Evolutionary conservation across 2,797 vertebrate genomes (phyloP), one percentile per base, ranked within the genome.

Genomic region (Acanthurus leucopareius): DNA sequence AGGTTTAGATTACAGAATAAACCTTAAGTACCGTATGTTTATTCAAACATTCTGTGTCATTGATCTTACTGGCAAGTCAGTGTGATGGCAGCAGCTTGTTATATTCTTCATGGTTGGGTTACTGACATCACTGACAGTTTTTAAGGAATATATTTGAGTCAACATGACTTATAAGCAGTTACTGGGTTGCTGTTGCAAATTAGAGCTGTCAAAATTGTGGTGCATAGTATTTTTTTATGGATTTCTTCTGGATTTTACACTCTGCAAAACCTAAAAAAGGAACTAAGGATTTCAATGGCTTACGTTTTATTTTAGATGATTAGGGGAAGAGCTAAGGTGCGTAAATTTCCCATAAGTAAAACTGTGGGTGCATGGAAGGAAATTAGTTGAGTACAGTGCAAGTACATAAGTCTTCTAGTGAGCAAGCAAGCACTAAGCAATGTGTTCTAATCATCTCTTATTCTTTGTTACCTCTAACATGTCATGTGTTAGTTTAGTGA

Each of bases 401-500:
- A 69, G 40, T 72, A 69, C 10, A 76, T 63, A 47, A n/a, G 45
- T 77, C 44, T 64, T 53, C 38, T 68, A 25, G 45, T 83, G 80
- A 77, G 58, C 61, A 77, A 69, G 73, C 54, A 86, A 72, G 69
- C 64, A 45, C 32, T 72, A 45, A 70, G 67, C 13, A 56, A 64
- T 72, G 63, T 65, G 59, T 7, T 47, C 61, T 56, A 19, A 32
- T 35, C 25, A 73, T 57, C 22, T 60, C 32, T 45, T 16, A 65
- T 49, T 51, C 28, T 20, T 45, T 10, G 65, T 42, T 15, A 17
- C 72, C 48, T 49, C 64, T 61, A 82, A 86, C 65, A 61, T 73
- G 32, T 71, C 42, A 69, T 64, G 69, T 86, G 84, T 84, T 86
- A 85, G 85, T 89, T 80, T 16, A 62, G 78, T 35, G 11, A 42